Conservation (phyloP, 2,113 vertebrate genomes). For the Parotia lawesii region DNA sequence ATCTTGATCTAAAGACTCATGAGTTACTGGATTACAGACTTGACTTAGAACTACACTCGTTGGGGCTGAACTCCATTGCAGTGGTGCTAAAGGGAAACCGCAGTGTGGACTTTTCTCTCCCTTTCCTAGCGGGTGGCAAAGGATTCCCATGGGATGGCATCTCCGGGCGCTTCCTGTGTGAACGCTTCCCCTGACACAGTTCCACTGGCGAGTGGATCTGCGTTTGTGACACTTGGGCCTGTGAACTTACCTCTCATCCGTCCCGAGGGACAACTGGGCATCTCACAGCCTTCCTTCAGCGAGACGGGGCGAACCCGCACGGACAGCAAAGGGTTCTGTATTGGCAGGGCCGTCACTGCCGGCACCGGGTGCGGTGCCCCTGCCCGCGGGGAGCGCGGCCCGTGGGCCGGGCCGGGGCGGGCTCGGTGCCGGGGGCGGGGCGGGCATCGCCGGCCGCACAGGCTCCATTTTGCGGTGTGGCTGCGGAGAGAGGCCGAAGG, state of each 20-base stretch:
- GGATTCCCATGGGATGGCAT: not conserved
- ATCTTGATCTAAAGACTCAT: not conserved
- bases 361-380: not conserved
- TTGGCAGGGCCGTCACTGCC: not conserved
- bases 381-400: not conserved
- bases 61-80: not conserved
- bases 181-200: not conserved
- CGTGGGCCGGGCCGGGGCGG: slow-evolving; percentile 28
- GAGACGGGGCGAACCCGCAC: not conserved
- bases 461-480: slow-evolving; percentile 30
- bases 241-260: not conserved
- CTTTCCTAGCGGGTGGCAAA: not conserved
- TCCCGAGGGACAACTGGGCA: not conserved
- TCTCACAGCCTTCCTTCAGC: not conserved
- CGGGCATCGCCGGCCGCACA: not conserved
- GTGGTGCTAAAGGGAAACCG: not conserved
- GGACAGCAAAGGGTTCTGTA: rapidly evolving
- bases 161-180: not conserved
- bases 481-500: not conserved
- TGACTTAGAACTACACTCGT: not conserved
- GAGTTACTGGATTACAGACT: not conserved
- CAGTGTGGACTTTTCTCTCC: not conserved
- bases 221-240: not conserved
- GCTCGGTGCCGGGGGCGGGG: not conserved
- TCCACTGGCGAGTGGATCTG: not conserved